Conservation (phyloP, 2,797 vertebrate species). For the Leuciscus waleckii region DNA sequence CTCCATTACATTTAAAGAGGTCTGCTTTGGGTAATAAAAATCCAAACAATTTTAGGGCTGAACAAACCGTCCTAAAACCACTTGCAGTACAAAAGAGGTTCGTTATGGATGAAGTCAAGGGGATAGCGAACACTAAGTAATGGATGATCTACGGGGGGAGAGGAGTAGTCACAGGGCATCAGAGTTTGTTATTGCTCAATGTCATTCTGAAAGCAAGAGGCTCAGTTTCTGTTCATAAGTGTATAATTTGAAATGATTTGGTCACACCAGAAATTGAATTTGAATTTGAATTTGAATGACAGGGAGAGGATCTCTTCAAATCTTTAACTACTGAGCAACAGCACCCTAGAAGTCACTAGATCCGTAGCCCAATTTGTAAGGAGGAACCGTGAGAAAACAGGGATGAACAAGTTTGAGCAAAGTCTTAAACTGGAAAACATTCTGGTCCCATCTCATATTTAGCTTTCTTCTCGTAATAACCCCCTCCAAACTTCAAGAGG, state of each 20-base stretch:
- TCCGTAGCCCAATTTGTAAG: neutral
- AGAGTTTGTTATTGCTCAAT: neutral
- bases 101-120: conserved; percentile 8
- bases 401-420: conserved; percentile 3
- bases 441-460: conserved; percentile 35
- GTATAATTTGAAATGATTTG: neutral
- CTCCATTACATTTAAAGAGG: conserved; percentile 28
- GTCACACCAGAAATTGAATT: neutral
- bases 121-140: conserved; percentile 1
- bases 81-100: neutral
- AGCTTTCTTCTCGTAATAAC: conserved; percentile 32
- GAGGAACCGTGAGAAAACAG: neutral
- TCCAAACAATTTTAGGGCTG: neutral
- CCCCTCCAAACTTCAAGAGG: conserved; percentile 37
- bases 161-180: neutral
- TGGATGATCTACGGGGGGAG: neutral
- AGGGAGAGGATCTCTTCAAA: neutral
- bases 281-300: neutral
- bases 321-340: neutral
- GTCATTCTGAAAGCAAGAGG: neutral
- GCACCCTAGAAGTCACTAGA: neutral
- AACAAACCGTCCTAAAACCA: neutral
- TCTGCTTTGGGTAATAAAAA: conserved; percentile 21
- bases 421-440: conserved; percentile 13
- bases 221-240: neutral